Percentiles rank a stretch among this genome's conserved stretches.
Evolutionary conservation across 2,888 invertebrate species (phyloP).

Genomic region (Dasypolia templi): DNA sequence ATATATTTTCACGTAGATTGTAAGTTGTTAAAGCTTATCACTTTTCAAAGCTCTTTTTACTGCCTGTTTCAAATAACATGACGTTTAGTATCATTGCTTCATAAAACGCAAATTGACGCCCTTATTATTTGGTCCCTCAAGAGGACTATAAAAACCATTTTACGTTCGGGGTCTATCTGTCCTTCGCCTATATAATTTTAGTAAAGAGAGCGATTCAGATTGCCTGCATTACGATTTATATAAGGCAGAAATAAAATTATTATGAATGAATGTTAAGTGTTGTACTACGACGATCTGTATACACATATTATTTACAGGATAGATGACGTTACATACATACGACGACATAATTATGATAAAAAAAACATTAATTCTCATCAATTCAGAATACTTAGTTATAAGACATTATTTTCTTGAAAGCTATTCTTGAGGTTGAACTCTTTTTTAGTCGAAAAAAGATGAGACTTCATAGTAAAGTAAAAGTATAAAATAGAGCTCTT

Average conservation of each 20-base stretch:
- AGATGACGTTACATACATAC: background rate
- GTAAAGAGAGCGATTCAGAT: slow-evolving; percentile 37
- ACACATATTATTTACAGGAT: background rate
- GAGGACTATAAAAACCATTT: slow-evolving; percentile 53
- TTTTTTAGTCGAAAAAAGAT: background rate
- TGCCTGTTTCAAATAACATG: slow-evolving; percentile 31
- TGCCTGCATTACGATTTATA: slow-evolving; percentile 13
- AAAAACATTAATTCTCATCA: too few species aligned
- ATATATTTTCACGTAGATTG: too few species aligned
- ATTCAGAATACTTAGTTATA: background rate
- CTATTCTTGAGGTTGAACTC: background rate
- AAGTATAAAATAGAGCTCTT: background rate
- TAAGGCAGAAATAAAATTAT: slow-evolving; percentile 19
- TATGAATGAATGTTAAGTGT: background rate
- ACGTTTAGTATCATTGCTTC: slow-evolving; percentile 53
- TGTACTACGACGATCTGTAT: background rate
- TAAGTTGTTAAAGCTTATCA: slow-evolving; percentile 26
- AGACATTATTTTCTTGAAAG: background rate
- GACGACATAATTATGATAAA: background rate
- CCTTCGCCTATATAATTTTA: slow-evolving; percentile 30
- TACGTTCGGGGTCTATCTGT: slow-evolving; percentile 43
- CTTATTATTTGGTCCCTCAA: slow-evolving; percentile 55
- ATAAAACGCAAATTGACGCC: slow-evolving; percentile 59
- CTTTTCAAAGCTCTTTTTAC: slow-evolving; percentile 40
- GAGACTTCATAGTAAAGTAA: too few species aligned